phyloP scores from a whole-genome alignment of 2,797 vertebrate genomes.

The Enteromius viviparus region DNA sequence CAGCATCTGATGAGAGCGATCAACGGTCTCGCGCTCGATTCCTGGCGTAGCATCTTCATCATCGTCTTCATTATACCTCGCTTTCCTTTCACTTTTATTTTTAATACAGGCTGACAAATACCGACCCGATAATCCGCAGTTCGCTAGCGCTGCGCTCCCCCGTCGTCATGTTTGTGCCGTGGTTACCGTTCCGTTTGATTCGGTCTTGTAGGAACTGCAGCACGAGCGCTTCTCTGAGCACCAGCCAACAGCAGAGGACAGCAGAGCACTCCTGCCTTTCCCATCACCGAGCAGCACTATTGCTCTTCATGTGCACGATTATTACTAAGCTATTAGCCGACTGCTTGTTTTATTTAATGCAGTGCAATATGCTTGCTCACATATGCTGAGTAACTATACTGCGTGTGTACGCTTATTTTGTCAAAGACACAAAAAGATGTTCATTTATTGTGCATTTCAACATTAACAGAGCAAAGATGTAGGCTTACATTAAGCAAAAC shows the following conservation, averaged over 20 bases:
- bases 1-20: conserved; percentile 70
- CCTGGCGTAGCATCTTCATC: conserved; percentile 45
- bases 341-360: neutral
- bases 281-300: conserved; percentile 3
- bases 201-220: conserved; percentile 68
- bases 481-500: neutral
- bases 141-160: conserved; percentile 57
- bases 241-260: conserved; percentile 73
- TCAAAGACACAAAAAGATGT: neutral
- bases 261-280: conserved; percentile 62
- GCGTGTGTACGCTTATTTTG: neutral
- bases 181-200: conserved; percentile 67
- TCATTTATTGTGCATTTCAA: neutral
- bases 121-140: conserved; percentile 37
- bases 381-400: neutral
- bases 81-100: conserved; percentile 57
- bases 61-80: conserved; percentile 8
- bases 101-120: conserved; percentile 54
- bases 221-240: conserved; percentile 65
- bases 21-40: conserved; percentile 64
- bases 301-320: neutral
- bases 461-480: neutral
- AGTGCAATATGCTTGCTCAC: neutral
- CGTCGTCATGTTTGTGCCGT: conserved; percentile 62
- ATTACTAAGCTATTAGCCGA: neutral